These are phyloP conservation scores for Apostichopus japonicus DNA, from an alignment of 35 echinoderm and acorn worm species.

Conservation along the genomic window DNA sequence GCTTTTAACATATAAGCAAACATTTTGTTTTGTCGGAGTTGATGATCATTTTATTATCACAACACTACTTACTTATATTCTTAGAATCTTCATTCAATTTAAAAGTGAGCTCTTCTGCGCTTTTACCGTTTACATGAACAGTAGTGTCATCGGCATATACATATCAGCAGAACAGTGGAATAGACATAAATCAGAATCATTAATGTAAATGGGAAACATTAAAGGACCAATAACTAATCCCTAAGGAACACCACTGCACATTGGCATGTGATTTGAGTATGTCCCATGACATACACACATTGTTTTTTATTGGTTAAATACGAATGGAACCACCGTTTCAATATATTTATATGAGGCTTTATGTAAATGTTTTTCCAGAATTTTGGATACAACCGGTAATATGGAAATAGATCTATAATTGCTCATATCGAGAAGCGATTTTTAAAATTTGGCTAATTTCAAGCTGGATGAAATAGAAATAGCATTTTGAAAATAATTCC, in stretches of 20 bases:
- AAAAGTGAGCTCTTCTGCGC: background rate
- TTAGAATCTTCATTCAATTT: no score
- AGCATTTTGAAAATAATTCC: no score
- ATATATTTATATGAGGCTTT: no score
- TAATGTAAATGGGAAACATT: constrained; percentile 27
- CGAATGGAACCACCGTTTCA: background rate
- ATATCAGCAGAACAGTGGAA: constrained; percentile 2
- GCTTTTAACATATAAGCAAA: constrained; percentile 10
- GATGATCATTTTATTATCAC: no score
- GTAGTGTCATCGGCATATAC: constrained; percentile 15
- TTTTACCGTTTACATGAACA: constrained; percentile 15
- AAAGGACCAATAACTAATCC: constrained; percentile 2
- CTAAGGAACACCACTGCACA: background rate
- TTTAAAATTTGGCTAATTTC: no score
- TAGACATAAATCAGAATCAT: constrained; percentile 12
- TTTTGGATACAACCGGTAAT: no score
- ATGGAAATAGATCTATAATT: no score
- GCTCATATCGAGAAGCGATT: background rate
- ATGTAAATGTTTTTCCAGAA: no score
- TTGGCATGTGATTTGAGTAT: background rate
- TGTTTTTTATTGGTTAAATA: constrained; percentile 1
- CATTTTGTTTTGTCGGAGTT: constrained; percentile 1
- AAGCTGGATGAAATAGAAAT: no score
- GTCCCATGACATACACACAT: constrained; percentile 10
- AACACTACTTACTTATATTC: no score